Percentiles rank a stretch among this genome's conserved stretches.
phyloP scores from a whole-genome alignment of 2,797 vertebrate species.

The Pempheris klunzingeri region DNA sequence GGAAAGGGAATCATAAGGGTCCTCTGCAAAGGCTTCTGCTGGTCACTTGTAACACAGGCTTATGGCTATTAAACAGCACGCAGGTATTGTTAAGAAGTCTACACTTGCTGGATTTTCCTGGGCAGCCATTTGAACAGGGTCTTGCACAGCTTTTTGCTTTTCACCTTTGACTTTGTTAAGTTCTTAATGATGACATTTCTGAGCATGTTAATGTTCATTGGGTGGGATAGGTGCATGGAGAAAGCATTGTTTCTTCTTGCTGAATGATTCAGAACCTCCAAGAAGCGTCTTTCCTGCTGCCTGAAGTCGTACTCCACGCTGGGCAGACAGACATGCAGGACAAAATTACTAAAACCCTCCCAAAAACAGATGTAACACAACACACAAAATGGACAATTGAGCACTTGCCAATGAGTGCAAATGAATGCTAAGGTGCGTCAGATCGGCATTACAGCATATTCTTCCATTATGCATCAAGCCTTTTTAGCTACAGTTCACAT shows the following conservation, averaged over 20 bases:
- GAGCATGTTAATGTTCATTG: slow-evolving; percentile 74
- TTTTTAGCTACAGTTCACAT: slow-evolving; percentile 36
- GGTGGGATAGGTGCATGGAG: slow-evolving; percentile 55
- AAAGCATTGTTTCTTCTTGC: slow-evolving; percentile 51
- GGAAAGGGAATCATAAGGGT: slow-evolving; percentile 36
- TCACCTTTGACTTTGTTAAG: slow-evolving; percentile 78
- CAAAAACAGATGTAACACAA: slow-evolving; percentile 13
- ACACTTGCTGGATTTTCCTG: slow-evolving; percentile 76
- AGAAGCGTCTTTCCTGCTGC: slow-evolving; percentile 83
- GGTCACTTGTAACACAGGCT: slow-evolving; percentile 56
- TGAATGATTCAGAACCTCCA: slow-evolving; percentile 79
- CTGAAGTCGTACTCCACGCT: slow-evolving; percentile 89
- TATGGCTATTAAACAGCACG: slow-evolving; percentile 32
- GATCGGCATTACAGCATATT: slow-evolving; percentile 28
- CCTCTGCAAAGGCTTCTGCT: slow-evolving; percentile 54
- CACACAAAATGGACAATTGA: slow-evolving; percentile 22
- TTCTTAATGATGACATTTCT: slow-evolving; percentile 71
- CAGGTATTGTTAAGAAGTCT: slow-evolving; percentile 43
- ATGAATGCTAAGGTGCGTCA: slow-evolving; percentile 19
- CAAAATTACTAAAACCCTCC: slow-evolving; percentile 22
- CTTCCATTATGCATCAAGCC: slow-evolving; percentile 3
- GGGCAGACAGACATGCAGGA: slow-evolving; percentile 57
- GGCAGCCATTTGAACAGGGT: slow-evolving; percentile 84
- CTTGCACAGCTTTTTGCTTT: slow-evolving; percentile 85
- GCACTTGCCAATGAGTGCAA: slow-evolving; percentile 34